Evolutionary conservation across 2,797 vertebrate species (phyloP).

Genomic region (Zalophus californianus): DNA sequence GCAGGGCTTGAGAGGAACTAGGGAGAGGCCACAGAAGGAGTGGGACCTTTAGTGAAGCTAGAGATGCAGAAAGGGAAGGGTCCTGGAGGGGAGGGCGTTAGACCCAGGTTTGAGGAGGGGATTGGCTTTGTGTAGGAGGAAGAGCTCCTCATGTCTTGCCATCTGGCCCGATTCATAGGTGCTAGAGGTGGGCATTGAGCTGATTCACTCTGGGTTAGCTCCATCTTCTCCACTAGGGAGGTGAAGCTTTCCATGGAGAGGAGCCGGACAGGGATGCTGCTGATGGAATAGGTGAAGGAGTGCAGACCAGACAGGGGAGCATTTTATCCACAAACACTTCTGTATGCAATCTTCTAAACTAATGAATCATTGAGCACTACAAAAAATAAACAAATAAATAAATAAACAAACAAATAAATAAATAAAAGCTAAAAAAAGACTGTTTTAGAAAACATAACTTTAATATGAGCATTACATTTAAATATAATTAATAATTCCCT

Average conservation of each 20-base stretch:
- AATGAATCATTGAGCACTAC: too few species aligned
- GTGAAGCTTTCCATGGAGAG: not conserved
- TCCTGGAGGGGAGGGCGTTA: not conserved
- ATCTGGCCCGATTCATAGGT: not conserved
- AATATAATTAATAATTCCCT: conserved; percentile 43
- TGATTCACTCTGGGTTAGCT: not conserved
- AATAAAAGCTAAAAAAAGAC: too few species aligned
- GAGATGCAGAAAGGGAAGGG: not conserved
- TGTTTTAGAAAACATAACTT: too few species aligned
- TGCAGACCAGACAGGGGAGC: not conserved
- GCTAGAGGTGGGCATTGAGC: not conserved
- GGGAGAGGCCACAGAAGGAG: not conserved
- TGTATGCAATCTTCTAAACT: not conserved
- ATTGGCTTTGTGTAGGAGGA: not conserved
- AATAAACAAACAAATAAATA: too few species aligned
- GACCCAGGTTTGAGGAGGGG: not conserved
- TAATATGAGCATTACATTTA: not conserved
- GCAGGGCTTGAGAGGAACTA: not conserved
- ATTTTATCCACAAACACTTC: conserved; percentile 23
- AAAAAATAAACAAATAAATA: too few species aligned
- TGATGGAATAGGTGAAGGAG: not conserved
- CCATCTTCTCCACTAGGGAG: not conserved
- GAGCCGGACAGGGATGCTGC: not conserved
- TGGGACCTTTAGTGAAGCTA: not conserved
- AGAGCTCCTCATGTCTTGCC: not conserved